Base-by-base conservation (phyloP, 1,140 invertebrate genomes). In the Ridgeia piscesae region DNA sequence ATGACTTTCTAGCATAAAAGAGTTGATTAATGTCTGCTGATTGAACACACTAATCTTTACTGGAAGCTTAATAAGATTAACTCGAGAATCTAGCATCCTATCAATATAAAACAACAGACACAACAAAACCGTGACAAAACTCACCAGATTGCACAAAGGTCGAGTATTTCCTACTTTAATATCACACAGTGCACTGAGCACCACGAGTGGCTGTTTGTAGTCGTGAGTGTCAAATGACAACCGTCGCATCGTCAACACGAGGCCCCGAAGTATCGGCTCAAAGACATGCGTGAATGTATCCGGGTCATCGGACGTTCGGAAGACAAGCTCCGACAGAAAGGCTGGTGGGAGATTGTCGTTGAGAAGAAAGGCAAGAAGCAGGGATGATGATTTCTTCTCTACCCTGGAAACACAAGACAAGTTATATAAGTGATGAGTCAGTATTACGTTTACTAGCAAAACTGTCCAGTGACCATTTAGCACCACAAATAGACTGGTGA, bases 61-160 rank as follows among this genome's bases (percentile, higher is more conserved):
- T 0, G n/a, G 34, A 90, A 90, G 11, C 31, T 21, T 33, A 34
- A 21, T 31, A 42, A 42, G 34, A 21, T 21, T 34, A 21, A 90
- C 34, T 90, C 21, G 17, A 33, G 4, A 6, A 33, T 34, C 89
- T 90, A 90, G 17, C n/a, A 42, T 34, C 35, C 89, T 90, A 42
- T 14, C 31, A 90, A 90, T 14, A 90, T 6, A 90, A 90, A 91
- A 33, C 17, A 91, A 91, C 33, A 91, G 34, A 48, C 42, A 50
- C 6, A 58, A 50, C n/a, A n/a, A n/a, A n/a, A n/a, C n/a, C n/a
- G 42, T 42, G 42, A 42, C 4, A 42, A 42, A 4, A 35, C 97
- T 97, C 88, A 99, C 97, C 89, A 99, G 95, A 94, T 97, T 97
- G 94, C 98, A 98, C 90, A 99, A 97, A 0, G 98, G 98, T 33